Percentiles rank a stretch among this genome's conserved stretches.
Conservation (phyloP, 2,888 invertebrate genomes). For the Oxyscelio sp. region DNA sequence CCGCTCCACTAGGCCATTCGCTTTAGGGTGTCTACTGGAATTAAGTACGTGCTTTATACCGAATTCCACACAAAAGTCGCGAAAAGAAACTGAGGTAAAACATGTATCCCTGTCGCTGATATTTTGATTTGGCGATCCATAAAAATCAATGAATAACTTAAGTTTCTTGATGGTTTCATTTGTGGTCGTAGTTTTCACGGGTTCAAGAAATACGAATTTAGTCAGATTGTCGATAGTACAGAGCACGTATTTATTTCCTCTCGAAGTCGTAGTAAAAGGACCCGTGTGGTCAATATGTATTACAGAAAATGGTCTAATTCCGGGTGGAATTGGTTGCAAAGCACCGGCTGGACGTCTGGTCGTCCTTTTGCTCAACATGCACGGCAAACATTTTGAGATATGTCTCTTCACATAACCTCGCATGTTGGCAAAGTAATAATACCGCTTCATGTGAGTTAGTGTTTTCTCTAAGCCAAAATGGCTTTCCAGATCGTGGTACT, state of each 20-base stretch:
- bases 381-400: slow-evolving; percentile 68
- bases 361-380: no score
- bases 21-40: slow-evolving; percentile 52
- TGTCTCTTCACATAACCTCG: slow-evolving; percentile 71
- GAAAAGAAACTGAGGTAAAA: not conserved
- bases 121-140: slow-evolving; percentile 39
- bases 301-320: slow-evolving; percentile 63
- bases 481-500: slow-evolving; percentile 68
- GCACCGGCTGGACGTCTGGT: slow-evolving; percentile 71
- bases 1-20: no score
- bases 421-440: slow-evolving; percentile 74
- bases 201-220: slow-evolving; percentile 54
- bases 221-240: slow-evolving; percentile 54
- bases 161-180: slow-evolving; percentile 45
- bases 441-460: slow-evolving; percentile 31
- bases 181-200: slow-evolving; percentile 62
- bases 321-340: slow-evolving; percentile 73
- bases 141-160: slow-evolving; percentile 56
- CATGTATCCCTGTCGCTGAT: not conserved
- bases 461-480: slow-evolving; percentile 63
- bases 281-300: slow-evolving; percentile 67
- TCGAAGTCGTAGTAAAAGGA: slow-evolving; percentile 46
- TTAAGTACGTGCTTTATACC: slow-evolving; percentile 20
- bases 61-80: no score
- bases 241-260: slow-evolving; percentile 61